phyloP scores from a whole-genome alignment of 2,113 vertebrate genomes.

The Ornithorhynchus anatinus region DNA sequence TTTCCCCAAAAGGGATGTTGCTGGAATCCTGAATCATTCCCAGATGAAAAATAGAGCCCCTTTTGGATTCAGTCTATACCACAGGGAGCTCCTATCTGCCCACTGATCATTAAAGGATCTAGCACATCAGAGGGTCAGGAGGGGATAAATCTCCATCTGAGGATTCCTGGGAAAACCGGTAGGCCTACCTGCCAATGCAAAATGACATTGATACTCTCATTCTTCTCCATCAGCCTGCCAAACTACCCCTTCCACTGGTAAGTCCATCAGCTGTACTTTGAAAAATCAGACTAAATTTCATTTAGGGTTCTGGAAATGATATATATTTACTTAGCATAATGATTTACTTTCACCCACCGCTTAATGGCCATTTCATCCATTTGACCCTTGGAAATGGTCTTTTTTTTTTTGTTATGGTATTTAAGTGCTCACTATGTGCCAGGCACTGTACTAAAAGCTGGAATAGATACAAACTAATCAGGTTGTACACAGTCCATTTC shows the following conservation, averaged over 20 bases:
- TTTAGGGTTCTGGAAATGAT: background rate
- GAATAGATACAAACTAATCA: too few species aligned
- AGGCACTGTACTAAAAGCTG: too few species aligned
- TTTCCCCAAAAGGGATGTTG: constrained; percentile 52
- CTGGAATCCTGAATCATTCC: constrained; percentile 69
- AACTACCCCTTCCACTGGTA: background rate
- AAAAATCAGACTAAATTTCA: background rate
- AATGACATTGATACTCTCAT: accelerated
- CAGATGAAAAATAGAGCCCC: constrained; percentile 65
- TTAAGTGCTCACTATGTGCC: too few species aligned
- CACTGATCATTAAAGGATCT: constrained; percentile 17
- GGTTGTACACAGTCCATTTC: too few species aligned
- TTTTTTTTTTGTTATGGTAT: background rate
- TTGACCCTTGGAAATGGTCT: background rate
- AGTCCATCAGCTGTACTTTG: background rate
- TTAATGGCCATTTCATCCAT: background rate
- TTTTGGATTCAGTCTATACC: constrained; percentile 45
- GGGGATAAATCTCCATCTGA: accelerated
- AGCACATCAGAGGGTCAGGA: accelerated
- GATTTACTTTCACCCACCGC: background rate
- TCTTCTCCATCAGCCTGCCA: background rate
- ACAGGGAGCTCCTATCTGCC: constrained; percentile 31
- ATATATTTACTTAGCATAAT: background rate
- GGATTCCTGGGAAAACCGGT: background rate
- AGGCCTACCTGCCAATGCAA: constrained; percentile 33